Evolutionary conservation across 53 echinoderm and acorn worm genomes (phyloP).

Genomic region (Patiria pectinifera): DNA sequence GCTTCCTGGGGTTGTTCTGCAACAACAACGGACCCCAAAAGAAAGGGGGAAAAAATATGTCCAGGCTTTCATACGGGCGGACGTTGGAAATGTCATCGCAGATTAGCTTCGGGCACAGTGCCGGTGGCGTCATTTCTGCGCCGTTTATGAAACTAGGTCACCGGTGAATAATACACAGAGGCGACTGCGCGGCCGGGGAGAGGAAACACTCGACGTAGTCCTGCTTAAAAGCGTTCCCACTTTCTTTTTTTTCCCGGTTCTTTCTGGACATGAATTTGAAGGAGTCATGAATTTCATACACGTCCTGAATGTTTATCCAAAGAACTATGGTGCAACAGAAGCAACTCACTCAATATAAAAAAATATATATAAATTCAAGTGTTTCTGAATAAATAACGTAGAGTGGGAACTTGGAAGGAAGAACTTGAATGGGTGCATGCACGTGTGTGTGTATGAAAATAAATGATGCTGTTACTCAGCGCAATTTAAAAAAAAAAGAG

Average conservation of each 20-base stretch:
- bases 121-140: slow-evolving; percentile 1
- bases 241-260: neutral
- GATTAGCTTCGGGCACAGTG: neutral
- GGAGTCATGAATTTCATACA: neutral
- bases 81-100: slow-evolving; percentile 3
- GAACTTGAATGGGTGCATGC: neutral
- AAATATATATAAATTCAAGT: neutral
- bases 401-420: neutral
- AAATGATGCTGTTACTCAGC: too few relatives aligned
- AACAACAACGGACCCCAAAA: neutral
- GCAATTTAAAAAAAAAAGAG: too few relatives aligned
- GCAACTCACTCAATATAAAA: neutral
- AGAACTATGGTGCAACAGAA: neutral
- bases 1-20: neutral
- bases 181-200: neutral
- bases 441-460: neutral
- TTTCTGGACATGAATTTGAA: neutral
- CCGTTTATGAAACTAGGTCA: slow-evolving; percentile 41
- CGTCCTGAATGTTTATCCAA: neutral
- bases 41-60: neutral
- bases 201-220: neutral
- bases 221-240: neutral
- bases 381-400: neutral
- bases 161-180: slow-evolving; percentile 19
- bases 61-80: neutral